These are phyloP conservation scores for Andrena trimmerana DNA, from an alignment of 2,888 invertebrate species.

Conservation along the genomic window DNA sequence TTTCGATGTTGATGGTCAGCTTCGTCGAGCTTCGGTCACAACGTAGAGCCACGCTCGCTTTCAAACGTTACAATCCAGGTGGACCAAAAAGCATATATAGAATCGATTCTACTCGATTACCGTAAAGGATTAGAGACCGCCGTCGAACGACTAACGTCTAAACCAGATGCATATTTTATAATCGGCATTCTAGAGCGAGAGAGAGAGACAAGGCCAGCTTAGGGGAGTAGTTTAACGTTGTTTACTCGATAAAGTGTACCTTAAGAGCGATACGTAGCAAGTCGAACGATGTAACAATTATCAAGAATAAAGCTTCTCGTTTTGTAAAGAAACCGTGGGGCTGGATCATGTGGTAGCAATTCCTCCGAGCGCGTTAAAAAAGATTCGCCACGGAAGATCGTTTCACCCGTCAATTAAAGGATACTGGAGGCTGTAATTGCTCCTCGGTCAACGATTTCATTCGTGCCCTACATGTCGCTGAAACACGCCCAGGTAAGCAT, in stretches of 20 bases:
- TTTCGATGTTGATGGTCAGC: slow-evolving; percentile 16
- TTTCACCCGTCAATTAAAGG: slow-evolving; percentile 2
- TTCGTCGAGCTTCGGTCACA: slow-evolving; percentile 26
- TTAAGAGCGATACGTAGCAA: slow-evolving; percentile 65
- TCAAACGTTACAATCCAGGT: slow-evolving; percentile 60
- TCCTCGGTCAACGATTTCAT: slow-evolving; percentile 32
- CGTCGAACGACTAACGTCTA: slow-evolving; percentile 52
- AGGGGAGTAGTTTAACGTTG: slow-evolving; percentile 68
- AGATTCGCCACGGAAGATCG: neutral
- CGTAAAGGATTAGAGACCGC: slow-evolving; percentile 39
- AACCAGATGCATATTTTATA: slow-evolving; percentile 70
- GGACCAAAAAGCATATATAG: slow-evolving; percentile 75
- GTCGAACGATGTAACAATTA: slow-evolving; percentile 69
- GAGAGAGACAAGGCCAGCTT: slow-evolving; percentile 40
- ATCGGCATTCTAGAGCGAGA: slow-evolving; percentile 31
- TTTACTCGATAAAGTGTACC: slow-evolving; percentile 72
- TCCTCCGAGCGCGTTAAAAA: slow-evolving; percentile 18
- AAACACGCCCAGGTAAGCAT: slow-evolving; percentile 56
- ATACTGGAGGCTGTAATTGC: slow-evolving; percentile 5
- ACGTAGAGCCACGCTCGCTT: slow-evolving; percentile 29
- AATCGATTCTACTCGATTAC: slow-evolving; percentile 39
- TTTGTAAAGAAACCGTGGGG: slow-evolving; percentile 67
- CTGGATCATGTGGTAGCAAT: neutral
- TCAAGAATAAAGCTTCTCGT: slow-evolving; percentile 74
- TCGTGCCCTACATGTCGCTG: slow-evolving; percentile 49